Percentiles rank a stretch among this genome's conserved stretches.
Evolutionary conservation across 2,113 vertebrate genomes (phyloP).

Genomic region (Pterocles gutturalis): DNA sequence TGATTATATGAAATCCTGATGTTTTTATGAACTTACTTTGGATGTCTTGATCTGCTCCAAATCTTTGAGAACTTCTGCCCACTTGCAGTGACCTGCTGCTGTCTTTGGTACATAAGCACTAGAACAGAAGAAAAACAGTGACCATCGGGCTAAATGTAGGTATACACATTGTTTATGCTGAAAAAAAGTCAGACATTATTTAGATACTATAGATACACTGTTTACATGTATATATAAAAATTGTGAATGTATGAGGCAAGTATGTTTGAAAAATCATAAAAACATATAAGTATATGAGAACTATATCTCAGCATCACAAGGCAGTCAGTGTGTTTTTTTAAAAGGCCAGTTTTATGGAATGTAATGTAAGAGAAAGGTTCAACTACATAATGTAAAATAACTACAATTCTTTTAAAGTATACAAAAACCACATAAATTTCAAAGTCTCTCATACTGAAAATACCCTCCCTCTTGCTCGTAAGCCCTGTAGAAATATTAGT

Average conservation of each 20-base stretch:
- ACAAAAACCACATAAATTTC: neutral
- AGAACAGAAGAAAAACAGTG: constrained; percentile 42
- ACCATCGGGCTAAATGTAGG: neutral
- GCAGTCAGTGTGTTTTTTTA: neutral
- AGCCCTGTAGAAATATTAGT: neutral
- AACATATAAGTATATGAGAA: neutral
- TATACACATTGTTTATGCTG: neutral
- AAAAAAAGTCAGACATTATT: neutral
- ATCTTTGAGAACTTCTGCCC: constrained; percentile 65
- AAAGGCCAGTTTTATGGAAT: neutral
- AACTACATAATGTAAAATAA: neutral
- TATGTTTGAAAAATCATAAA: neutral
- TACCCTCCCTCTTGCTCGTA: neutral
- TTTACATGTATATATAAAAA: neutral
- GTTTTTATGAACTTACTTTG: constrained; percentile 61
- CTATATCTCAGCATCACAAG: neutral
- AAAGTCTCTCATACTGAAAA: neutral
- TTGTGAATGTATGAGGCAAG: neutral
- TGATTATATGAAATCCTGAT: neutral
- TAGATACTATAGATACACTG: neutral
- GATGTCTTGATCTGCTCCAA: constrained; percentile 56
- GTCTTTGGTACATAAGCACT: constrained; percentile 70
- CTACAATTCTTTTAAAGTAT: neutral
- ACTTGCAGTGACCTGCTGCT: constrained; percentile 47
- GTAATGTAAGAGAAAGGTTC: neutral